These are phyloP conservation scores for Brachymystax lenok DNA, from an alignment of 2,797 vertebrate genomes.

Conservation along the genomic window DNA sequence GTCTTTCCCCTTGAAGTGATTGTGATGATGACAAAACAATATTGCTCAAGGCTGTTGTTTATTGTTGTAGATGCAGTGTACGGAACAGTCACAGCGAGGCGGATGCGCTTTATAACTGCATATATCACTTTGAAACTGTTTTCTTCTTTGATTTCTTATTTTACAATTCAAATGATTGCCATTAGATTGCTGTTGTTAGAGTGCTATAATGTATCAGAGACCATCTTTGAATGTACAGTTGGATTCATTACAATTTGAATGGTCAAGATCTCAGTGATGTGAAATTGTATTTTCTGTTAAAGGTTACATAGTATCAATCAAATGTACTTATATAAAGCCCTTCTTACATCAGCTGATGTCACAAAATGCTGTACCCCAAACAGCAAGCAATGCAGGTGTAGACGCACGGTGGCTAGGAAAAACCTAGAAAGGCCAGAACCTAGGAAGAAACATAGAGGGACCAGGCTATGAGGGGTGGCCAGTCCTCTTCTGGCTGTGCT, in stretches of 20 bases:
- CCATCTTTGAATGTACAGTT: background rate
- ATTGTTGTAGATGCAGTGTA: background rate
- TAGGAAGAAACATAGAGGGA: too few relatives aligned
- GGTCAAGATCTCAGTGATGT: background rate
- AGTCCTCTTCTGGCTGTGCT: too few relatives aligned
- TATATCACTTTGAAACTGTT: background rate
- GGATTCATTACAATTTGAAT: background rate
- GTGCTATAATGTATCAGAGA: background rate
- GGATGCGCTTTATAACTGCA: background rate
- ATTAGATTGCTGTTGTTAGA: background rate
- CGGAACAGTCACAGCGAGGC: background rate
- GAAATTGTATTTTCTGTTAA: background rate
- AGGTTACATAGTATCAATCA: background rate
- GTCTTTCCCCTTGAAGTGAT: background rate
- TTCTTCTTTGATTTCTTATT: background rate
- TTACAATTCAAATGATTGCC: background rate
- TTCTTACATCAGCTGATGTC: too few relatives aligned
- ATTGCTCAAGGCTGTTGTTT: background rate
- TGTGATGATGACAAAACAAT: background rate
- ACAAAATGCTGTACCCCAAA: too few relatives aligned
- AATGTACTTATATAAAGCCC: too few relatives aligned
- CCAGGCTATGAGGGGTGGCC: too few relatives aligned
- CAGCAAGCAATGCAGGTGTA: too few relatives aligned
- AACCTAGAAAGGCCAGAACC: too few relatives aligned
- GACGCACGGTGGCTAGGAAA: too few relatives aligned